These are phyloP conservation scores for Macropodus opercularis DNA, from an alignment of 2,797 vertebrate species.

Conservation along the genomic window DNA sequence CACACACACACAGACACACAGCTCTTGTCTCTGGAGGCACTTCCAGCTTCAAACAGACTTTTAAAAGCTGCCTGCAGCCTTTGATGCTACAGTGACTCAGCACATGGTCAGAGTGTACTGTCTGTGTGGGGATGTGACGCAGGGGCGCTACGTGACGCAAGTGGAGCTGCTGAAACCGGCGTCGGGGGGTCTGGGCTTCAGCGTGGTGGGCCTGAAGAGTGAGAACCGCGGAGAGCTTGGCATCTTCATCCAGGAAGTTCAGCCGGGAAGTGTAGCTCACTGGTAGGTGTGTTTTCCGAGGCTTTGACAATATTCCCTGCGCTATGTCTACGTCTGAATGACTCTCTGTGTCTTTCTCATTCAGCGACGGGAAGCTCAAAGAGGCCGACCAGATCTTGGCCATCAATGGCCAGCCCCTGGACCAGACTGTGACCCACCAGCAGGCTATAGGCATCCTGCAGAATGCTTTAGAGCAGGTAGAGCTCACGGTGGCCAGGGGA, in stretches of 20 bases:
- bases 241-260: conserved; percentile 98
- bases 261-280: conserved; percentile 91
- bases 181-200: conserved; percentile 93
- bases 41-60: conserved; percentile 68
- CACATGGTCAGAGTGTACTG: conserved; percentile 8
- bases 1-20: not conserved
- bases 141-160: conserved; percentile 90
- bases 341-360: not conserved
- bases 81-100: conserved; percentile 59
- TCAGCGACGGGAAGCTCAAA: conserved; percentile 92
- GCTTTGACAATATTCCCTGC: not conserved
- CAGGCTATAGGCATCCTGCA: conserved; percentile 94
- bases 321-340: too few relatives aligned
- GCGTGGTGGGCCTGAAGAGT: conserved; percentile 94
- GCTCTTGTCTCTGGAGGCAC: conserved; percentile 38
- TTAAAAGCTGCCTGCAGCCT: conserved; percentile 46
- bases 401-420: conserved; percentile 91
- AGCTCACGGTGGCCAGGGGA: conserved; percentile 90
- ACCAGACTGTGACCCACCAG: conserved; percentile 95
- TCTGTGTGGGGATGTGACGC: conserved; percentile 39
- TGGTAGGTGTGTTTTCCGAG: conserved; percentile 77
- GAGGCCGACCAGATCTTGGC: conserved; percentile 97
- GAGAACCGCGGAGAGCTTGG: conserved; percentile 95
- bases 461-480: conserved; percentile 89
- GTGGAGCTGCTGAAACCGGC: conserved; percentile 90